Evolutionary conservation across 2,888 invertebrate species (phyloP), one percentile per base, ranked within the genome.

Genomic region (Melipona bicolor): DNA sequence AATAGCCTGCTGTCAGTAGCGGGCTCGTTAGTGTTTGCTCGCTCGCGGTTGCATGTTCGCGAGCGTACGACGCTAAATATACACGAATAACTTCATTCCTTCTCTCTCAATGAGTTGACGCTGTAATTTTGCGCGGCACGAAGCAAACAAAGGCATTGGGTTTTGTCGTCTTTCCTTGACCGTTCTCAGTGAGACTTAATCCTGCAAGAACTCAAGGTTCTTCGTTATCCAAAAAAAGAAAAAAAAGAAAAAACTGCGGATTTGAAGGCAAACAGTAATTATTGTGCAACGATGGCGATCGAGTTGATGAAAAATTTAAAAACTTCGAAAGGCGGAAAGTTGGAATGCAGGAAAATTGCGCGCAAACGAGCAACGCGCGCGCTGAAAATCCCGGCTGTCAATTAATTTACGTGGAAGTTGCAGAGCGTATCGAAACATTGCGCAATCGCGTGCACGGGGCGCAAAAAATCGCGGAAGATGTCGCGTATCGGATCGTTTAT

Each of bases 1-100:
- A 89, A 87, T 54, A 21, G 17, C 52, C 27, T 32, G 80, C 64
- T 78, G 87, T 64, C 76, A 54, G 69, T 49, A 50, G 49, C 50
- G 17, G 50, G 69, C 43, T 74, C 49, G 79, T 84, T 80, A 78
- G 76, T 54, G 49, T 52, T 27, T 15, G 32, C n/a, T 49, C 9
- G 32, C 0, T 43, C 21, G 32, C 19, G 67, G 71, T 83, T 74
- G 61, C 69, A 49, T 6, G 36, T 54, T 36, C 69, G 32, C 27
- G 17, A n/a, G 32, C 32, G 24, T 56, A 27, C 32, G 56, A 64
- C 69, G 52, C 9, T 64, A 52, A 78, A 68, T 62, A 67, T 5
- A 21, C 17, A 19, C 36, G 24, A 49, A 32, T 43, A 74, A 74
- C 59, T 69, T 79, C 50, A 13, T 65, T 70, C 32, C 43, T 43